Percentiles rank a stretch among this genome's conserved stretches.
These are phyloP conservation scores for Spea bombifrons DNA, from an alignment of 2,113 vertebrate genomes.

Conservation along the genomic window DNA sequence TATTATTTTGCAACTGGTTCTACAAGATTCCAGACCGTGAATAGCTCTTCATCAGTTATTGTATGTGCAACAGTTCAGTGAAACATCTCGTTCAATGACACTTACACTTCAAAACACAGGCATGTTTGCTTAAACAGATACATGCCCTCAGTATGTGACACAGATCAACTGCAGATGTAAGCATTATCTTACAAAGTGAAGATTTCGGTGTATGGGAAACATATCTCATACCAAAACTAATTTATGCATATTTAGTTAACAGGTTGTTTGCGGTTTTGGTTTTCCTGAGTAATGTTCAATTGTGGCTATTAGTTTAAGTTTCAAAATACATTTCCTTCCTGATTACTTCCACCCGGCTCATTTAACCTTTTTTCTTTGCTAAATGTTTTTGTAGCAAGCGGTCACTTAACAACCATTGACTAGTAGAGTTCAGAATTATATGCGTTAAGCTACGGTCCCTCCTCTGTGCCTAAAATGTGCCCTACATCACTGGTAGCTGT, in stretches of 20 bases:
- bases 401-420: too few species aligned
- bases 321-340: slow-evolving; percentile 31
- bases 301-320: slow-evolving; percentile 13
- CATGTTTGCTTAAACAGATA: not conserved
- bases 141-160: not conserved
- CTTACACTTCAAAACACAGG: too few species aligned
- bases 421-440: too few species aligned
- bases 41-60: not conserved
- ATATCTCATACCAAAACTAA: not conserved
- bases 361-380: not conserved
- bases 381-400: not conserved
- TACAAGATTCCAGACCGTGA: not conserved
- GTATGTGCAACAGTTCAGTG: not conserved
- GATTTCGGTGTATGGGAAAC: too few species aligned
- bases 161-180: not conserved
- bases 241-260: not conserved
- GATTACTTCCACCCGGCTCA: not conserved
- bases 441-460: too few species aligned
- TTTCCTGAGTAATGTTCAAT: slow-evolving; percentile 31
- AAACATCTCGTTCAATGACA: not conserved
- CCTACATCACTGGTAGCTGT: too few species aligned
- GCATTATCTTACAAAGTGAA: not conserved
- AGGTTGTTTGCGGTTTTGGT: slow-evolving; percentile 32
- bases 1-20: not conserved
- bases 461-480: too few species aligned